These are phyloP conservation scores for Andrena dorsata DNA, from an alignment of 2,888 invertebrate species.

Conservation along the genomic window DNA sequence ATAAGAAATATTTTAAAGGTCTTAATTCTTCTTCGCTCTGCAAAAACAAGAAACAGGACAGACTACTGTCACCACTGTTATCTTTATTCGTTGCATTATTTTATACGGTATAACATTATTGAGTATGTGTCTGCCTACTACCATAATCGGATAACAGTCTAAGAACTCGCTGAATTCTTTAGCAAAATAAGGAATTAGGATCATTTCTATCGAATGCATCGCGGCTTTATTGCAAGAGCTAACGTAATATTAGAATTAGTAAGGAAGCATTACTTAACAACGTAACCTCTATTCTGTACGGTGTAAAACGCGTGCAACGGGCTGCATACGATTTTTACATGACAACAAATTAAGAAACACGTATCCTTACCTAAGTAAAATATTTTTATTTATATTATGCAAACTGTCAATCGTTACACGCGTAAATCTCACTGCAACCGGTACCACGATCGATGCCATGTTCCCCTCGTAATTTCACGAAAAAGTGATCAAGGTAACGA, in stretches of 20 bases:
- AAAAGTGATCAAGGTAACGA: constrained; percentile 52
- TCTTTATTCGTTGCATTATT: neutral
- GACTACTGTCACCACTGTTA: neutral
- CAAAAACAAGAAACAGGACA: neutral
- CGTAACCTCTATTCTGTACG: constrained; percentile 70
- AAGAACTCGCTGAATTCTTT: constrained; percentile 1
- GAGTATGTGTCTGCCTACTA: neutral
- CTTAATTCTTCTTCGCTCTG: neutral
- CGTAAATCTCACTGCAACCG: constrained; percentile 85
- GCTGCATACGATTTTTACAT: constrained; percentile 15
- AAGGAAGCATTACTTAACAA: constrained; percentile 66
- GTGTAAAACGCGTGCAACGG: constrained; percentile 11
- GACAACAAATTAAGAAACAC: constrained; percentile 11
- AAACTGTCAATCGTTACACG: constrained; percentile 86
- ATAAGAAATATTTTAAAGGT: constrained; percentile 1
- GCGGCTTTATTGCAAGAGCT: constrained; percentile 6
- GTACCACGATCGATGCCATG: constrained; percentile 87
- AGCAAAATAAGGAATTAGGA: neutral
- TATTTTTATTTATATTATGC: constrained; percentile 84
- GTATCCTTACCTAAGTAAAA: constrained; percentile 85
- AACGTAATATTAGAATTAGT: neutral
- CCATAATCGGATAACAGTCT: neutral
- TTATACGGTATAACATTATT: neutral
- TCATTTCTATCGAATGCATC: neutral
- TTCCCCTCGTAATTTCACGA: constrained; percentile 51